A percentile compares a stretch with the other conserved stretches of the same genome.
Conservation (phyloP, 64 coral and sea anemone genomes). For the Platygyra sinensis region DNA sequence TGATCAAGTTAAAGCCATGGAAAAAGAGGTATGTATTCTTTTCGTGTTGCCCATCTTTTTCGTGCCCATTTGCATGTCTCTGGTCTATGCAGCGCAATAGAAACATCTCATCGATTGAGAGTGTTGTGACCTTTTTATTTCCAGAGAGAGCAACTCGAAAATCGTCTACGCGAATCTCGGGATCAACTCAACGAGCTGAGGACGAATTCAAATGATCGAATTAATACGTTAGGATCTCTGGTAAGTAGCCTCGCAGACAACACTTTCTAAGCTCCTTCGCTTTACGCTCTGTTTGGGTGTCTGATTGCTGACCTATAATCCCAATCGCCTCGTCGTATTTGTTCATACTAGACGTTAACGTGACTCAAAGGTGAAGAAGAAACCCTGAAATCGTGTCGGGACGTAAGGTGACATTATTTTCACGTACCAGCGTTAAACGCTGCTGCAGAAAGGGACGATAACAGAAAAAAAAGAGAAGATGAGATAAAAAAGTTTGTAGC, state of each 20-base stretch:
- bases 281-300: too few relatives aligned
- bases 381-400: too few relatives aligned
- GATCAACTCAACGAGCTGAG: conserved; percentile 63
- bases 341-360: too few relatives aligned
- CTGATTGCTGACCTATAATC: too few relatives aligned
- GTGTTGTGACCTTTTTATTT: not conserved
- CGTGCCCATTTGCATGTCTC: not conserved
- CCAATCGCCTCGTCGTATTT: too few relatives aligned
- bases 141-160: conserved; percentile 62
- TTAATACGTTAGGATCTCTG: conserved; percentile 59
- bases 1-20: conserved; percentile 57
- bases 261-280: too few relatives aligned
- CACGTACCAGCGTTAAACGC: too few relatives aligned
- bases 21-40: conserved; percentile 55
- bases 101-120: not conserved
- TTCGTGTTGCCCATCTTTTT: not conserved
- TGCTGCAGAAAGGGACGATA: too few relatives aligned
- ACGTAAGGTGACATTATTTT: too few relatives aligned
- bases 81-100: not conserved
- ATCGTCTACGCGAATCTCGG: conserved; percentile 53
- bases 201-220: conserved; percentile 56
- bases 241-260: not conserved
- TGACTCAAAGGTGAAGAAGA: too few relatives aligned
- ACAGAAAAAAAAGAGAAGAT: too few relatives aligned
- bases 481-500: too few relatives aligned